Percentiles rank a stretch among this genome's conserved stretches.
Conservation (phyloP, 2,113 vertebrate genomes). For the Takifugu flavidus region DNA sequence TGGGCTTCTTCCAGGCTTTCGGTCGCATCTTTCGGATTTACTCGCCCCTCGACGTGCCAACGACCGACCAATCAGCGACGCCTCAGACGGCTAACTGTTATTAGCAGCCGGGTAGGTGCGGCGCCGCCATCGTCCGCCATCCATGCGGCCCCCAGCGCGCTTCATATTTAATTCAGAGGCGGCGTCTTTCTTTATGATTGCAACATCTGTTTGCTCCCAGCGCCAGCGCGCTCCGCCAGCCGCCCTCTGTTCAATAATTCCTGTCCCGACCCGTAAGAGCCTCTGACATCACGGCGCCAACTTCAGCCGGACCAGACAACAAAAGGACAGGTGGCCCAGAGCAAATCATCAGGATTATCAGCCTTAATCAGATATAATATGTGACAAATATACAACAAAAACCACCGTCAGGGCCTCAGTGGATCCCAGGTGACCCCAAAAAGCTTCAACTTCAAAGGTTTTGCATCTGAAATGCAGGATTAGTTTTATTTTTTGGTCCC, state of each 20-base stretch:
- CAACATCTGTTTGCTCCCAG: slow-evolving; percentile 77
- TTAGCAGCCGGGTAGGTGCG: slow-evolving; percentile 23
- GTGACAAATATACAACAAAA: background rate
- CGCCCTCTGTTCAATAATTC: slow-evolving; percentile 75
- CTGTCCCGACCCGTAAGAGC: slow-evolving; percentile 69
- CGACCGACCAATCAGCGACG: slow-evolving; percentile 14
- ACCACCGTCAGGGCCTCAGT: too few relatives aligned
- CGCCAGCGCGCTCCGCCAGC: slow-evolving; percentile 70
- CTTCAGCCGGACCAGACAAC: slow-evolving; percentile 54
- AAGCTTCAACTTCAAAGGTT: too few relatives aligned
- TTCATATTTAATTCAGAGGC: slow-evolving; percentile 76
- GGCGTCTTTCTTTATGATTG: slow-evolving; percentile 77
- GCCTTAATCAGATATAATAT: slow-evolving; percentile 7
- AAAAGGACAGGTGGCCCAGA: slow-evolving; percentile 53
- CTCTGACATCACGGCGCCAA: slow-evolving; percentile 58
- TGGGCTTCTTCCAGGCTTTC: slow-evolving; percentile 24
- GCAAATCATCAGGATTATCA: slow-evolving; percentile 29
- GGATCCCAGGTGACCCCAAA: too few relatives aligned
- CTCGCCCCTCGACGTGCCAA: slow-evolving; percentile 17
- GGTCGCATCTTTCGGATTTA: slow-evolving; percentile 35
- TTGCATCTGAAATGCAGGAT: too few relatives aligned
- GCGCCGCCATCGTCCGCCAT: slow-evolving; percentile 30
- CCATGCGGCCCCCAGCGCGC: slow-evolving; percentile 41
- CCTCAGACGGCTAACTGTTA: background rate
- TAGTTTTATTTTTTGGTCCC: too few relatives aligned